A percentile compares a stretch with the other conserved stretches of the same genome.
Evolutionary conservation across 2,888 invertebrate genomes (phyloP).

Genomic region (Acrobasis suavella): DNA sequence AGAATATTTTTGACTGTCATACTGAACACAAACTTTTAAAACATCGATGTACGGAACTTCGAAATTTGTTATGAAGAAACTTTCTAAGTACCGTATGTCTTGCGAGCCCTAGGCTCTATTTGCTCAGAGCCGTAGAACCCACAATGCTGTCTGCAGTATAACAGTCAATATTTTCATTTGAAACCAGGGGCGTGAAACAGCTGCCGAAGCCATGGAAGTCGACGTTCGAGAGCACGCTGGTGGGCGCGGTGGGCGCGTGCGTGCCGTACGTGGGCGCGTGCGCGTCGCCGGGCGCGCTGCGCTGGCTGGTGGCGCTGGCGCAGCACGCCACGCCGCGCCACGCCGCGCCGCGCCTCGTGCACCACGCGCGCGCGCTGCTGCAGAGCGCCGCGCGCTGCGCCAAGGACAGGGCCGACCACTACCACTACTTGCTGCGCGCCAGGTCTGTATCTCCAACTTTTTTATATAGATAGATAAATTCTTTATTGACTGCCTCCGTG

Average conservation of each 20-base stretch:
- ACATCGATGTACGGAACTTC: too few species aligned
- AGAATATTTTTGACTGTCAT: too few species aligned
- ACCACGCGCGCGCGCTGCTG: constrained; percentile 11
- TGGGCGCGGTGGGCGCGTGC: constrained; percentile 85
- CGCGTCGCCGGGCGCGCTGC: constrained; percentile 91
- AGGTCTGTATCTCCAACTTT: constrained; percentile 48
- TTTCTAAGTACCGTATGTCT: too few species aligned
- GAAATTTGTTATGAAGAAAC: too few species aligned
- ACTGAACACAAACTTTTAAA: too few species aligned
- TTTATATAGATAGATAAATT: too few species aligned
- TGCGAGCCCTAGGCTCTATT: too few species aligned
- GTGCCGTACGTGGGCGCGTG: constrained; percentile 88
- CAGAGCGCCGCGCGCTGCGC: background rate
- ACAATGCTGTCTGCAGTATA: too few species aligned
- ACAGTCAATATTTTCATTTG: too few species aligned
- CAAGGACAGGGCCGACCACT: background rate
- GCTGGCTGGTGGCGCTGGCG: constrained; percentile 89
- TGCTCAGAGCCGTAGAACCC: too few species aligned
- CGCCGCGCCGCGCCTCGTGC: constrained; percentile 3
- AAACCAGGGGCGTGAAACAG: constrained; percentile 86
- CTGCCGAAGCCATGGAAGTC: constrained; percentile 83
- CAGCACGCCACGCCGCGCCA: constrained; percentile 56
- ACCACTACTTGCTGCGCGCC: constrained; percentile 78
- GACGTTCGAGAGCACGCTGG: constrained; percentile 85
- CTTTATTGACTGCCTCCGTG: too few species aligned